Evolutionary conservation across 2,797 vertebrate species (phyloP).

Genomic region (Thripadectes ignobilis): DNA sequence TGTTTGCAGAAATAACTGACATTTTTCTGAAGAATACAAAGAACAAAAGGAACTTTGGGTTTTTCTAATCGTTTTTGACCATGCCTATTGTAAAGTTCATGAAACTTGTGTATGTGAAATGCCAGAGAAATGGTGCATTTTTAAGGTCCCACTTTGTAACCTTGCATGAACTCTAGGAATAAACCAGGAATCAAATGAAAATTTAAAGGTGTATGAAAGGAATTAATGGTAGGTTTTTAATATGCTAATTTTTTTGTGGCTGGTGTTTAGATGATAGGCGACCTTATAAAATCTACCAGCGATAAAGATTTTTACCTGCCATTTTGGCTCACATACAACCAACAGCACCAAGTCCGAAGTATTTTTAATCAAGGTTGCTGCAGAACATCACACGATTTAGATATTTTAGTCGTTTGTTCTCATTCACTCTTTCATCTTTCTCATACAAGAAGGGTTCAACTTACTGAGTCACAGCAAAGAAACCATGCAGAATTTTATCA

Average conservation of each 20-base stretch:
- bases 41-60: constrained; percentile 12
- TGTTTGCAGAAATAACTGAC: constrained; percentile 45
- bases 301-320: neutral
- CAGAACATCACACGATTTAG: neutral
- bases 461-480: constrained; percentile 59
- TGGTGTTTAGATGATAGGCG: neutral
- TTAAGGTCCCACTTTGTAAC: constrained; percentile 56
- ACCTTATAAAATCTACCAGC: constrained; percentile 6
- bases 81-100: constrained; percentile 4
- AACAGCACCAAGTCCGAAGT: neutral
- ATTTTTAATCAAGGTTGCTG: neutral
- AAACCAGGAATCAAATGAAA: constrained; percentile 24
- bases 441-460: constrained; percentile 33
- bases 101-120: constrained; percentile 6
- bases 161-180: constrained; percentile 27
- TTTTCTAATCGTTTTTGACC: constrained; percentile 14
- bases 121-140: constrained; percentile 42
- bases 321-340: neutral
- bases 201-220: neutral
- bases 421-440: constrained; percentile 26
- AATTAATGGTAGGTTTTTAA: constrained; percentile 4
- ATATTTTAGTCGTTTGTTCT: neutral
- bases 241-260: neutral
- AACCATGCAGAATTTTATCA: constrained; percentile 66
- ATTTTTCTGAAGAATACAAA: constrained; percentile 52